Percentiles rank a stretch among this genome's conserved stretches.
These are phyloP conservation scores for Sphaerophoria rueppellii DNA, from an alignment of 2,888 invertebrate species.

Conservation along the genomic window DNA sequence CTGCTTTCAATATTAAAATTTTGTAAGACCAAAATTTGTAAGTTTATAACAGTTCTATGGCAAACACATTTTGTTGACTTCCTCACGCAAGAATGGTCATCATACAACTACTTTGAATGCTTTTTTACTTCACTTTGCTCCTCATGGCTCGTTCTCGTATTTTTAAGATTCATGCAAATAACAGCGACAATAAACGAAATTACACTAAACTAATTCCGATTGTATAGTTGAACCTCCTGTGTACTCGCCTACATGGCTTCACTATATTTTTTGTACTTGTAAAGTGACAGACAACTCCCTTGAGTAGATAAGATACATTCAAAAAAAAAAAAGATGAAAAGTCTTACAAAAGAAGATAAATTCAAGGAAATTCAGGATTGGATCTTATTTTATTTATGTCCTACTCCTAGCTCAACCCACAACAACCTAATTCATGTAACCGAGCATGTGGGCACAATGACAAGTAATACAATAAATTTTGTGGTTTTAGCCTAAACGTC, in stretches of 20 bases:
- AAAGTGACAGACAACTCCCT: constrained; percentile 20
- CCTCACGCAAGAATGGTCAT: not conserved
- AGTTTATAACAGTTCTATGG: too few relatives aligned
- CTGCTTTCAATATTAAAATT: too few relatives aligned
- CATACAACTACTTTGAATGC: not conserved
- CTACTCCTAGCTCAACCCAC: not conserved
- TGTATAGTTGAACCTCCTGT: not conserved
- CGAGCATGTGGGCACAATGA: constrained; percentile 15
- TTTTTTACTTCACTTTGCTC: not conserved
- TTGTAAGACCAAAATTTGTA: too few relatives aligned
- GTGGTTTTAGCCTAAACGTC: not conserved
- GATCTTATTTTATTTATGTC: not conserved
- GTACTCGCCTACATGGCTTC: constrained; percentile 17
- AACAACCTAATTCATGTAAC: not conserved
- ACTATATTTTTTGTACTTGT: not conserved
- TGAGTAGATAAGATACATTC: constrained; percentile 5
- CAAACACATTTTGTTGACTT: too few relatives aligned
- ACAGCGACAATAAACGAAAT: not conserved
- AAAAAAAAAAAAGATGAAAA: not conserved
- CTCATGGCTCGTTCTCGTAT: not conserved
- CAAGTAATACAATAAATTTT: constrained; percentile 27
- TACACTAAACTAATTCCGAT: not conserved
- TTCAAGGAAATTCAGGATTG: constrained; percentile 12
- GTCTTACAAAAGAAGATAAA: constrained; percentile 17
- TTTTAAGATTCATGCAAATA: constrained; percentile 6